phyloP scores from a whole-genome alignment of 2,797 vertebrate genomes.

The Tiaroga cobitis region DNA sequence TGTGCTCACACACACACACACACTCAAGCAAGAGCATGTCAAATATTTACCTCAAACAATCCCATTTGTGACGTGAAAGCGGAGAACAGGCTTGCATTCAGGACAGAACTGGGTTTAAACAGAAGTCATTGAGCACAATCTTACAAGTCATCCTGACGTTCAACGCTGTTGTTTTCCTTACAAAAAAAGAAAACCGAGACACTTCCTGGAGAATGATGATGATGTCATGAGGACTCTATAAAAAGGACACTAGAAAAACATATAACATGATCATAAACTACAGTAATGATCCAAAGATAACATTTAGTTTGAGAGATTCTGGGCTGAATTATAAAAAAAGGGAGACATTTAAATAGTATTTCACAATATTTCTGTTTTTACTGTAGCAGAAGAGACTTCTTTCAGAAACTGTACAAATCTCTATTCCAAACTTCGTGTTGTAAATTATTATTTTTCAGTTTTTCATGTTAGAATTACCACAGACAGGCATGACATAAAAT shows the following conservation, averaged over 20 bases:
- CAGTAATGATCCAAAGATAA: background rate
- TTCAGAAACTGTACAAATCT: background rate
- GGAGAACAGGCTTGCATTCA: background rate
- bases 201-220: background rate
- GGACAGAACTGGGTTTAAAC: background rate
- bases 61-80: background rate
- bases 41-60: conserved; percentile 1
- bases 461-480: background rate
- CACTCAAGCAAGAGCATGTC: background rate
- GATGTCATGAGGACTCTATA: background rate
- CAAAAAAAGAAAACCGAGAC: background rate
- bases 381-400: background rate
- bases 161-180: background rate
- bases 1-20: background rate
- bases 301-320: background rate
- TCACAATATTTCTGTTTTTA: background rate
- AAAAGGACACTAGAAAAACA: background rate
- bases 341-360: background rate
- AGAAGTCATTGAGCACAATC: background rate
- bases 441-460: background rate
- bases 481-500: too few relatives aligned
- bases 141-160: background rate
- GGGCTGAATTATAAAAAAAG: background rate
- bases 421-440: background rate
- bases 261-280: background rate